Percentiles rank a stretch among this genome's conserved stretches.
Evolutionary conservation across 2,113 vertebrate species (phyloP).

Genomic region (Hippocampus mohnikei): DNA sequence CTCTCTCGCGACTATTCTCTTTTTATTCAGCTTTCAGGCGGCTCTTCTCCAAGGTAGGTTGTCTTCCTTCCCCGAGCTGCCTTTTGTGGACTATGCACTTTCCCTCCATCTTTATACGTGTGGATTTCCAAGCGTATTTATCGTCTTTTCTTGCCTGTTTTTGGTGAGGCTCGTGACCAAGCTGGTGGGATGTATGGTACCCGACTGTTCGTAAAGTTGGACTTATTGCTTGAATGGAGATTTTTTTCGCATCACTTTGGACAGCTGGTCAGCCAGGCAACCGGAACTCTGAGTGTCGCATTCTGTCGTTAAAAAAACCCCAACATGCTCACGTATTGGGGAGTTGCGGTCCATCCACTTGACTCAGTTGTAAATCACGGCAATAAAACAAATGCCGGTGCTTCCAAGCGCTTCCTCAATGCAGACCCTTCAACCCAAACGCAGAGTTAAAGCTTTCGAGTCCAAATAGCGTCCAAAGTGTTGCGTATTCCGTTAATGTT

Average conservation of each 20-base stretch:
- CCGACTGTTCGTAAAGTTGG: conserved; percentile 56
- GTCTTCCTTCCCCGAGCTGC: not conserved
- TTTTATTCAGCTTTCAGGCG: conserved; percentile 77
- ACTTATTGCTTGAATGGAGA: not conserved
- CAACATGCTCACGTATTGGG: not conserved
- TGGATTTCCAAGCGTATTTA: not conserved
- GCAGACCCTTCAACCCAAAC: conserved; percentile 21
- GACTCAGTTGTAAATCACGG: conserved; percentile 25
- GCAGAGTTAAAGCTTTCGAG: not conserved
- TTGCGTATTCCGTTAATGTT: not conserved
- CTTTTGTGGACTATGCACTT: conserved; percentile 9
- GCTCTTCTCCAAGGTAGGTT: conserved; percentile 83
- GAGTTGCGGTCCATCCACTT: conserved; percentile 7
- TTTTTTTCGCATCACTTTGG: conserved; percentile 37
- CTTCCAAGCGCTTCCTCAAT: conserved; percentile 18
- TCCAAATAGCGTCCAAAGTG: not conserved
- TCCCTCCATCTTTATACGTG: conserved; percentile 15
- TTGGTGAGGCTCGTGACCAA: not conserved
- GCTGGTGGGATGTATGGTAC: not conserved
- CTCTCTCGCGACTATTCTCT: conserved; percentile 78
- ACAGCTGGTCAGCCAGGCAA: conserved; percentile 10
- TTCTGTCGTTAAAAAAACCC: not conserved
- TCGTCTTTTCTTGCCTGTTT: not conserved
- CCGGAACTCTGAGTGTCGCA: conserved; percentile 34
- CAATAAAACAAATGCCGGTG: conserved; percentile 24